Percentiles rank a stretch among this genome's conserved stretches.
Conservation (phyloP, 2,113 vertebrate species). For the Polypterus senegalus region DNA sequence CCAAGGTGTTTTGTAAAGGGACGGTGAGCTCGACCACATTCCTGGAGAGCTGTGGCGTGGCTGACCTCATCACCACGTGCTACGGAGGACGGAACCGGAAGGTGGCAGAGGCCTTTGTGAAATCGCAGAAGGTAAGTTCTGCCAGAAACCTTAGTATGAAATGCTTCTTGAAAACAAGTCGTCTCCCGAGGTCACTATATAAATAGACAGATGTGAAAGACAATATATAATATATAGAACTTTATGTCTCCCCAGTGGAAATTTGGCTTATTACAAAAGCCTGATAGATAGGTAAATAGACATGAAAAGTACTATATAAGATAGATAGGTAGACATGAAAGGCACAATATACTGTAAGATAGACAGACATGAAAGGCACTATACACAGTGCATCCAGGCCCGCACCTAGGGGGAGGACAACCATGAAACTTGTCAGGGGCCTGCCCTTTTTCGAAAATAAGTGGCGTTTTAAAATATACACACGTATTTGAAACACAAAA, state of each 20-base stretch:
- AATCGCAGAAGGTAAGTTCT: constrained; percentile 52
- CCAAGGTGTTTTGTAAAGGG: constrained; percentile 62
- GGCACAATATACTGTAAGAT: background rate
- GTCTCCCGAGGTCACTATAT: background rate
- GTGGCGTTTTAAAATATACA: too few species aligned
- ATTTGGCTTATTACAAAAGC: background rate
- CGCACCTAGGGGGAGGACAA: too few species aligned
- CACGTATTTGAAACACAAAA: too few species aligned
- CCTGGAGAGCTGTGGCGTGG: constrained; percentile 73
- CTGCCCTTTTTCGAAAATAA: too few species aligned
- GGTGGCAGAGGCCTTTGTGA: constrained; percentile 68
- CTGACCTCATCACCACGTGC: constrained; percentile 77
- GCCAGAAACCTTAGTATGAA: background rate
- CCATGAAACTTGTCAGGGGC: too few species aligned
- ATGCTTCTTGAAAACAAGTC: background rate
- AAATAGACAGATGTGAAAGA: background rate
- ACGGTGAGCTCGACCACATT: constrained; percentile 51
- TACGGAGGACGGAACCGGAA: constrained; percentile 71
- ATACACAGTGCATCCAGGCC: too few species aligned
- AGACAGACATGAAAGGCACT: too few species aligned
- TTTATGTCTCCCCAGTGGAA: background rate
- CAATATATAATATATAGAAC: too few species aligned
- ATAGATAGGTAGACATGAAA: background rate
- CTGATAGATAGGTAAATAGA: background rate
- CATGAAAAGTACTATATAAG: background rate